Percentiles rank a stretch among this genome's conserved stretches.
Evolutionary conservation across 2,888 invertebrate genomes (phyloP).

Genomic region (Calameuta pallipes): DNA sequence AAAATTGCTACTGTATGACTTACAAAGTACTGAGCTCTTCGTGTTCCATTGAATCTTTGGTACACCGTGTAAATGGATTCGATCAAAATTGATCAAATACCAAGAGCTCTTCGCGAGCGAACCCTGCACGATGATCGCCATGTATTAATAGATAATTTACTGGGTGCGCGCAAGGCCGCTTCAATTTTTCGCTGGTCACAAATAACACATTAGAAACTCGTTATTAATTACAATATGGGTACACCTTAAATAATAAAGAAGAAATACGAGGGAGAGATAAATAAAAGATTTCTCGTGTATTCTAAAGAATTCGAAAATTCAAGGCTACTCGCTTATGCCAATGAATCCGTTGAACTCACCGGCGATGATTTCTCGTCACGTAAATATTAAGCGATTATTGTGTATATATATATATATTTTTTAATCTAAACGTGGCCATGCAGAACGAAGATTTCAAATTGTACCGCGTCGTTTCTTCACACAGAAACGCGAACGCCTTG

Average conservation of each 20-base stretch:
- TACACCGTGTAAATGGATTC: conserved; percentile 30
- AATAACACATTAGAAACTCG: conserved; percentile 4
- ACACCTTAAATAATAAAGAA: background rate
- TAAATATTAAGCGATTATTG: background rate
- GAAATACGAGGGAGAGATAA: background rate
- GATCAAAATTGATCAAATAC: conserved; percentile 33
- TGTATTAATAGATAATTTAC: conserved; percentile 27
- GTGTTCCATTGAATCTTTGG: background rate
- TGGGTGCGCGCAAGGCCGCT: conserved; percentile 2
- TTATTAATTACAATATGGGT: conserved; percentile 3
- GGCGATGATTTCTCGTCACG: background rate
- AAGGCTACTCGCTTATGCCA: background rate
- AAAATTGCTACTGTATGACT: background rate
- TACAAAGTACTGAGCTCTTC: conserved; percentile 12
- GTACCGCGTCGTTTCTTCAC: background rate
- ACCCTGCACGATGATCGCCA: conserved; percentile 15
- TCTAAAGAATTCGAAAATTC: background rate
- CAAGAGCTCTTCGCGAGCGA: conserved; percentile 26
- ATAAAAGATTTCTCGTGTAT: background rate
- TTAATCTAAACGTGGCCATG: background rate
- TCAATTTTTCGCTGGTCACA: background rate
- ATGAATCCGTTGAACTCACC: background rate
- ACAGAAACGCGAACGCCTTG: background rate
- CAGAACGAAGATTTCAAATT: background rate
- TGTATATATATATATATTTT: background rate